phyloP scores from a whole-genome alignment of 2,888 invertebrate species.

The Synanthedon tipuliformis region DNA sequence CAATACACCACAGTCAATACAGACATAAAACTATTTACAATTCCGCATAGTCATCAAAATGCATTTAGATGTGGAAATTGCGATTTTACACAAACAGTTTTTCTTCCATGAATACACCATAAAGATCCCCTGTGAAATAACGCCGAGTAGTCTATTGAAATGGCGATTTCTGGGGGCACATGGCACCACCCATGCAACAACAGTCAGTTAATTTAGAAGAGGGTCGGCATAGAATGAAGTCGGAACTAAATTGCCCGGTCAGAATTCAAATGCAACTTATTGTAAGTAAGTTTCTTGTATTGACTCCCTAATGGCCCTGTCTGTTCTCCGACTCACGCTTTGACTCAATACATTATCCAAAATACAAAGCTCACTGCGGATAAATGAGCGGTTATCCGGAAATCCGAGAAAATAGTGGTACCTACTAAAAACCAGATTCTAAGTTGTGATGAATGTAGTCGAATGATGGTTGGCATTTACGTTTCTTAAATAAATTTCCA shows the following conservation, averaged over 20 bases:
- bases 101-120: conserved; percentile 23
- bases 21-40: conserved; percentile 11
- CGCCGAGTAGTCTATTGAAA: conserved; percentile 31
- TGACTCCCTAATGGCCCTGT: neutral
- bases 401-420: neutral
- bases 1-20: too few relatives aligned
- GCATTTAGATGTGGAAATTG: conserved; percentile 35
- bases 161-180: conserved; percentile 21
- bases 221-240: neutral
- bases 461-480: too few relatives aligned
- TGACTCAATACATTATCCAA: neutral
- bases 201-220: neutral
- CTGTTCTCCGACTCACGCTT: neutral
- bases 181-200: neutral
- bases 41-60: conserved; percentile 29
- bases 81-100: conserved; percentile 29
- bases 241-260: neutral
- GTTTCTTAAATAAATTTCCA: too few relatives aligned
- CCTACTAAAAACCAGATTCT: too few relatives aligned
- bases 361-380: conserved; percentile 9
- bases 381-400: conserved; percentile 1
- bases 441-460: too few relatives aligned
- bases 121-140: conserved; percentile 32
- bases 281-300: neutral
- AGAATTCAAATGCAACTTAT: neutral